Base-by-base conservation (phyloP, 2,888 invertebrate species). In the Hypomecis punctinalis region DNA sequence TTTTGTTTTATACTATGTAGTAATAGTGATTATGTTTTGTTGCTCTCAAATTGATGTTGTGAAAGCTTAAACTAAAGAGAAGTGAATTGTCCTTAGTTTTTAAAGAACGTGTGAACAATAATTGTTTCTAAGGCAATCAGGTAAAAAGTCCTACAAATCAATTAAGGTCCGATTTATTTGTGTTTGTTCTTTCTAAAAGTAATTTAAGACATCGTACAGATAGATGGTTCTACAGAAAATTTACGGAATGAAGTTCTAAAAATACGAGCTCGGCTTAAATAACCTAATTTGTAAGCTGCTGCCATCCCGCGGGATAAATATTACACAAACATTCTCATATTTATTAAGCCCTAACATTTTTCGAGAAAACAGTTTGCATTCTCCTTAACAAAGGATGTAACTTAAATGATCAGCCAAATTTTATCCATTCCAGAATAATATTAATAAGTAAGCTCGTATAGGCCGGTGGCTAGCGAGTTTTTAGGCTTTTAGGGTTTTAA, bases 341-440 rank as follows among this genome's bases (percentile, higher is more conserved):
- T 57, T 57, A 63, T 63, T 46, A 51, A 45, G 33, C 46, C 42
- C 36, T n/a, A 5, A 46, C 46, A 36, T 36, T 45, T 54, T 64
- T 60, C 65, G 0, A 48, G 61, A 67, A 63, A 58, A 33, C 36
- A 39, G 42, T 49, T 54, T 39, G 43, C 45, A 33, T 61, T 55
- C 63, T 71, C 80, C 79, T 81, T 81, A 80, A 23, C 23, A 23
- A 23, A 23, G 23, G 23, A 3, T 23, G 23, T 23, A 23, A 23
- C 23, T 23, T 23, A 3, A 23, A 23, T 23, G 23, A 23, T 23
- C 23, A 23, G 23, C 23, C 23, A 23, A 23, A 23, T 23, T 23
- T 23, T 23, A 23, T 23, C 23, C 23, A 23, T 23, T 23, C 23
- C 23, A 23, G 1, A 23, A 23, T 23, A 23, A 23, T 23, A 23